phyloP scores from a whole-genome alignment of 2,888 invertebrate genomes.

The Athalia rosae region DNA sequence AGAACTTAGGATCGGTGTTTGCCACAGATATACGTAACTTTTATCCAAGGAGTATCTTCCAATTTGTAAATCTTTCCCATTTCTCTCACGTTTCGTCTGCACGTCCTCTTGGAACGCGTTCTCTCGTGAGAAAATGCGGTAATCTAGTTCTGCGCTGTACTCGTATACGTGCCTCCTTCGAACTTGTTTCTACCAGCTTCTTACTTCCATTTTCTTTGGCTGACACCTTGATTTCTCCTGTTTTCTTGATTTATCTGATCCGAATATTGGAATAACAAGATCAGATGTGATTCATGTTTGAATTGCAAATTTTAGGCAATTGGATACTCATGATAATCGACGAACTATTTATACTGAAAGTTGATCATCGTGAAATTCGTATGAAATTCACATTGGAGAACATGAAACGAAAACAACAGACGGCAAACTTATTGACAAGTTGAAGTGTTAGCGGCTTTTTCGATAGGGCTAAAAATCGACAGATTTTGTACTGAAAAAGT shows the following conservation, averaged over 20 bases:
- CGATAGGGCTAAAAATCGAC: conserved; percentile 16
- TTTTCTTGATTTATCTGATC: no score
- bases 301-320: no score
- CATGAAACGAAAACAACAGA: no score
- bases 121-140: conserved; percentile 24
- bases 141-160: conserved; percentile 10
- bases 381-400: no score
- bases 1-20: conserved; percentile 31
- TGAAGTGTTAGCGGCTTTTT: no score
- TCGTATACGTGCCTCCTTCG: background rate
- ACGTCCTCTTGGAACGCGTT: background rate
- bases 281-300: no score
- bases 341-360: no score
- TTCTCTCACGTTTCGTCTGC: conserved; percentile 35
- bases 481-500: conserved; percentile 9
- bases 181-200: background rate
- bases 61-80: conserved; percentile 33
- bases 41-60: conserved; percentile 7
- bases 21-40: conserved; percentile 1
- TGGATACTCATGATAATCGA: no score
- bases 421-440: no score
- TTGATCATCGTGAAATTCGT: no score
- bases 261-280: no score
- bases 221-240: background rate
- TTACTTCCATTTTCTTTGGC: background rate